These are phyloP conservation scores for Hanleya hanleyi DNA, from an alignment of 2,888 invertebrate species.

Conservation along the genomic window DNA sequence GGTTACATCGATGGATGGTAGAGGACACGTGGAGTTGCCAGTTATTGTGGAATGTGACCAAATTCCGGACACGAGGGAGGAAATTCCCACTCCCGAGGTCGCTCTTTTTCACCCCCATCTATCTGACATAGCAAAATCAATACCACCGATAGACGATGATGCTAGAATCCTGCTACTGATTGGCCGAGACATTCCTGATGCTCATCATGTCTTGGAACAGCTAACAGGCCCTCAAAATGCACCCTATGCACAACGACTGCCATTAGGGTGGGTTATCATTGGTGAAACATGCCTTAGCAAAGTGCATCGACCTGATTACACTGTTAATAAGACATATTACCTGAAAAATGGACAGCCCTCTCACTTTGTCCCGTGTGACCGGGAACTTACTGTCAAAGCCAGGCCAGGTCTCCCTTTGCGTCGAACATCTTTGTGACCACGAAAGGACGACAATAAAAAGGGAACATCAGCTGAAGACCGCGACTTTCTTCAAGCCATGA, in stretches of 20 bases:
- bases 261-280: too few relatives aligned
- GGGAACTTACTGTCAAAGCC: neutral
- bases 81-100: too few relatives aligned
- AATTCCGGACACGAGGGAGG: slow-evolving; percentile 28
- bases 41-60: slow-evolving; percentile 33
- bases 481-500: slow-evolving; percentile 27
- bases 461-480: slow-evolving; percentile 22
- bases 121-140: too few relatives aligned
- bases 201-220: too few relatives aligned
- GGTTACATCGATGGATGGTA: slow-evolving; percentile 25
- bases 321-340: neutral
- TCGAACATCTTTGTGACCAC: slow-evolving; percentile 4
- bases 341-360: slow-evolving; percentile 1
- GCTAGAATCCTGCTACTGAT: too few relatives aligned
- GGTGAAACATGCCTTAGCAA: slow-evolving; percentile 3
- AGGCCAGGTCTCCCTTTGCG: neutral
- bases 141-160: too few relatives aligned
- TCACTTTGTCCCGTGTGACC: neutral
- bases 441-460: neutral
- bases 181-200: too few relatives aligned
- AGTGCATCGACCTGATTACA: slow-evolving; percentile 10
- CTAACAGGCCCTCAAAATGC: too few relatives aligned
- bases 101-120: too few relatives aligned
- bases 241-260: too few relatives aligned
- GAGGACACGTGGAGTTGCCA: slow-evolving; percentile 21